These are phyloP conservation scores for Vulpes vulpes DNA, from an alignment of 2,113 vertebrate species.

Conservation along the genomic window DNA sequence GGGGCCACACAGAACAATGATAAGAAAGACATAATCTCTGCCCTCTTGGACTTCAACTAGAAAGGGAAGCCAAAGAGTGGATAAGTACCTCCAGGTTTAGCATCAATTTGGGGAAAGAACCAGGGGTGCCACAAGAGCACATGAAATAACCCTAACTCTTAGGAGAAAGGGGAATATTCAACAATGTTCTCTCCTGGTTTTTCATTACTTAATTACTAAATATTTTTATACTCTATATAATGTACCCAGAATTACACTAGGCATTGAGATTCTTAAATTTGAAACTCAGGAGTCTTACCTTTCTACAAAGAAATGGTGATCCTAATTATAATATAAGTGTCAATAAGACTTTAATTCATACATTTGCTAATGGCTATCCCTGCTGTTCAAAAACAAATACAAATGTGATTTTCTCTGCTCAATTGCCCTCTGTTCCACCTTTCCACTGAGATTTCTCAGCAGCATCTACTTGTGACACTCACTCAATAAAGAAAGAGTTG, in stretches of 20 bases:
- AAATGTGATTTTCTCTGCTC: not conserved
- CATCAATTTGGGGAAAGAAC: not conserved
- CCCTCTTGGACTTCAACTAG: not conserved
- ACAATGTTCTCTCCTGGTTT: not conserved
- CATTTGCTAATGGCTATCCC: not conserved
- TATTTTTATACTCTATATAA: not conserved
- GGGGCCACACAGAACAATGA: not conserved
- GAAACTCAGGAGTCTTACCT: not conserved
- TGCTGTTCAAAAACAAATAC: slow-evolving; percentile 17
- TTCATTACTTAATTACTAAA: not conserved
- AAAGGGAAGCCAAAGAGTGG: not conserved
- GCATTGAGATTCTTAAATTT: not conserved
- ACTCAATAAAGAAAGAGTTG: slow-evolving; percentile 68
- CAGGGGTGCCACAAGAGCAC: fast-evolving
- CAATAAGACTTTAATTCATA: not conserved
- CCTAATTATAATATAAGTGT: not conserved
- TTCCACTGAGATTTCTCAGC: slow-evolving; percentile 15
- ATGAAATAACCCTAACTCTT: not conserved
- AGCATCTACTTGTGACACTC: slow-evolving; percentile 8
- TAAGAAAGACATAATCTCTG: not conserved
- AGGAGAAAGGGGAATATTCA: not conserved
- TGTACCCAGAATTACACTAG: not conserved
- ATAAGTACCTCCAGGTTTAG: not conserved
- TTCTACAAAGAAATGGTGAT: not conserved
- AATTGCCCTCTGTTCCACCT: not conserved